Evolutionary conservation across 2,888 invertebrate species (phyloP), one percentile per base, ranked within the genome.

Genomic region (Epicampocera succincta): DNA sequence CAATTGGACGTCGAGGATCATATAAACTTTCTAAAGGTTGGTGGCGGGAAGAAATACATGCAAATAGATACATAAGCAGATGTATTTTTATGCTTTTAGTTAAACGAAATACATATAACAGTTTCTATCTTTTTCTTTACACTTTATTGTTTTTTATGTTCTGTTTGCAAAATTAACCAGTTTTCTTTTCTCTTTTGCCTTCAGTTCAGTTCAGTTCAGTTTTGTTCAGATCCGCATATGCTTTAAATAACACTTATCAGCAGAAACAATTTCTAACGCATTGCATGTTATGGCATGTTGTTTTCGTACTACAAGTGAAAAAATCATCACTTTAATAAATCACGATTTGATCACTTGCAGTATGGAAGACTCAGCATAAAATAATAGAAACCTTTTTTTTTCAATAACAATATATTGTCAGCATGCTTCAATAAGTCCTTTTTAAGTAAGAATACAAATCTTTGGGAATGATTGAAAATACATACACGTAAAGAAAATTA

Each of bases 1-100:
- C 94, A 85, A 93, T 96, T 84, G 96, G 95, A 80, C 93, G 96
- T 42, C 94, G 96, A 87, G 96, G 96, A 91, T 96, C 96, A 52
- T 96, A 96, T 92, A 96, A 96, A 92, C 96, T 95, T 72, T 96
- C 96, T 86, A 92, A 96, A 94, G 96, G 96, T 96, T 91, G 92
- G 94, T 92, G 89, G 85, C 87, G 89, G 89, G 87, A 87, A 44
- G 40, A 52, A 8, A 48, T 44, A 46, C 4, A 38, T n/a, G 13
- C 17, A 48, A 38, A 17, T 21, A 61, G 13, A 42, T n/a, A 13
- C 15, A 25, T 15, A 48, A 12, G n/a, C 19, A 19, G 44, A 54
- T 12, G 17, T 54, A 48, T 25, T n/a, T 33, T 1, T 38, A 40
- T 40, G 25, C 15, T 33, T 48, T 21, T 44, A 17, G 17, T 29